Evolutionary conservation across 2,797 vertebrate genomes (phyloP).

Genomic region (Gambelia wislizenii): DNA sequence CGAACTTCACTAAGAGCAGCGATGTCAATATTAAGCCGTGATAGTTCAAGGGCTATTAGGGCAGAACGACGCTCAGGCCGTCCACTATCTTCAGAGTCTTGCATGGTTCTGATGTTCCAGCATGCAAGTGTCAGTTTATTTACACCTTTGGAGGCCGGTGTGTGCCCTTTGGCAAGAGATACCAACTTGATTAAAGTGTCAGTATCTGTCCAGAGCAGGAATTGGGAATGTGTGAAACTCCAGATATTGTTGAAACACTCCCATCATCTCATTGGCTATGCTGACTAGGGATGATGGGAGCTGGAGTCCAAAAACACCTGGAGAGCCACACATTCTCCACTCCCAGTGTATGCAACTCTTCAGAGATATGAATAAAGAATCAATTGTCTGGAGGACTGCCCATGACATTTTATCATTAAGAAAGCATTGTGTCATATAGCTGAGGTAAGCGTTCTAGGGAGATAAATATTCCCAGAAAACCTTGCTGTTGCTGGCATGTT

Average conservation of each 20-base stretch:
- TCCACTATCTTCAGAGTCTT: no score
- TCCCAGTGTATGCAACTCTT: background rate
- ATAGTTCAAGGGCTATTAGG: no score
- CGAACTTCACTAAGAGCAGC: no score
- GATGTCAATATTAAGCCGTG: no score
- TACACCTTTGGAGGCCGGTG: no score
- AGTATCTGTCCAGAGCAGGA: background rate
- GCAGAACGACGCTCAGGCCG: no score
- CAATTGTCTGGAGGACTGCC: background rate
- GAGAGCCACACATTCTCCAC: background rate
- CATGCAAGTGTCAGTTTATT: no score
- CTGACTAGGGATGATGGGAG: background rate
- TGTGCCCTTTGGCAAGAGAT: background rate
- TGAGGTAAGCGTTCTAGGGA: slow-evolving; percentile 53
- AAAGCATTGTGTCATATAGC: slow-evolving; percentile 32
- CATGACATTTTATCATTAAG: slow-evolving; percentile 38
- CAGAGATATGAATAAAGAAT: slow-evolving; percentile 11
- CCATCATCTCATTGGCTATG: no score
- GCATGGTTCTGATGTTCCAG: no score
- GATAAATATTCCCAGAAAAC: slow-evolving; percentile 40
- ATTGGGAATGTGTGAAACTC: background rate
- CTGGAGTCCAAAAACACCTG: background rate
- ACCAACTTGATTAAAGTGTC: background rate
- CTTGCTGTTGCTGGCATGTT: slow-evolving; percentile 56
- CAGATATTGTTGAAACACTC: background rate